Conservation (phyloP, 2,888 invertebrate species). For the Pasiphila rectangulata region DNA sequence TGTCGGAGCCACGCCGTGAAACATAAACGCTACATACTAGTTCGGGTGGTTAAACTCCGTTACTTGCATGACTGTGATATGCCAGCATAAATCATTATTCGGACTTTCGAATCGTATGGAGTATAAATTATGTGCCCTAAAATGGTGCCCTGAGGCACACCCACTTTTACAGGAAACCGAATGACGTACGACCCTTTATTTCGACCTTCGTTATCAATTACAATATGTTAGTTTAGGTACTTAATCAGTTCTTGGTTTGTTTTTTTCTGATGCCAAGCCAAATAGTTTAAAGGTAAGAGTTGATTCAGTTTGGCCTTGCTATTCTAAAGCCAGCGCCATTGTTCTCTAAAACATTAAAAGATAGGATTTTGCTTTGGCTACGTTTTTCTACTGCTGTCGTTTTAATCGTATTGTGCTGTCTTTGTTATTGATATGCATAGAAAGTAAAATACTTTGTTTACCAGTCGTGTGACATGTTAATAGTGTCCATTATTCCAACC, state of each 20-base stretch:
- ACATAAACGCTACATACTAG: conserved; percentile 39
- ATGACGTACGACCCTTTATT: conserved; percentile 10
- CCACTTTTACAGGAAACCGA: conserved; percentile 16
- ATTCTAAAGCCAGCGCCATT: too few species aligned
- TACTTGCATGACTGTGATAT: conserved; percentile 20
- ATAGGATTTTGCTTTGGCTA: too few species aligned
- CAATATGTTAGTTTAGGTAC: conserved; percentile 1
- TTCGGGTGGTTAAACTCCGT: conserved; percentile 20
- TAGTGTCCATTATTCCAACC: not conserved
- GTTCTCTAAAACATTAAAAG: too few species aligned
- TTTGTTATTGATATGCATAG: too few species aligned
- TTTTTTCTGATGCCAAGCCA: not conserved
- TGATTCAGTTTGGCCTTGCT: too few species aligned
- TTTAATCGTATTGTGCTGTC: too few species aligned
- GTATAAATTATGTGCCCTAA: conserved; percentile 22
- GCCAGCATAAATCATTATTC: conserved; percentile 22
- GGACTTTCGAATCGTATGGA: conserved; percentile 20
- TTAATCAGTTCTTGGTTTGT: not conserved
- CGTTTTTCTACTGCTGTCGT: too few species aligned
- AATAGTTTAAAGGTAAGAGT: too few species aligned
- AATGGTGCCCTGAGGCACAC: conserved; percentile 22
- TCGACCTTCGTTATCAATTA: conserved; percentile 7
- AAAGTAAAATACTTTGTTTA: too few species aligned
- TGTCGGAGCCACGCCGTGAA: conserved; percentile 38
- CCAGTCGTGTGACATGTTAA: not conserved